Conservation (phyloP, 2,797 vertebrate species). For the Neomorphus geoffroyi region DNA sequence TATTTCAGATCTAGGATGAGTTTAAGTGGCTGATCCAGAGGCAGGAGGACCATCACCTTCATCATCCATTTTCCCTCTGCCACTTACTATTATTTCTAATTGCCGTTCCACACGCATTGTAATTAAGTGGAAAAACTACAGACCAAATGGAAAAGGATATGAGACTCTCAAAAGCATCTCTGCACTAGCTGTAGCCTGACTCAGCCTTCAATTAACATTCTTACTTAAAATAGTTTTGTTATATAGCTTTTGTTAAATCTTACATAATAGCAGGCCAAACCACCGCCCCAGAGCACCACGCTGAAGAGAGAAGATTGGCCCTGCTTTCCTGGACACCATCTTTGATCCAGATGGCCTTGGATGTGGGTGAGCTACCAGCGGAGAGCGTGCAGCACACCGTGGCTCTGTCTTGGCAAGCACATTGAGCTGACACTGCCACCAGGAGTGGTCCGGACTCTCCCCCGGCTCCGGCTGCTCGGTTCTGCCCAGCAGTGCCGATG, state of each 20-base stretch:
- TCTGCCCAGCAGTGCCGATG: accelerated
- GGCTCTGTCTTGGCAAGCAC: background rate
- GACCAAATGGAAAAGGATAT: constrained; percentile 57
- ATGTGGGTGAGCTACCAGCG: background rate
- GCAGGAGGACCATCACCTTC: background rate
- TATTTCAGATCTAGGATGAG: background rate
- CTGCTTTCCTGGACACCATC: background rate
- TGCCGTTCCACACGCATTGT: constrained; percentile 32
- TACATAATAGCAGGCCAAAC: constrained; percentile 45
- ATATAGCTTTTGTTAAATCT: constrained; percentile 54
- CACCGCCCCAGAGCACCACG: background rate
- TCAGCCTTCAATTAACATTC: constrained; percentile 69
- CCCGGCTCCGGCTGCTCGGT: accelerated
- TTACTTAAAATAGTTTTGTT: constrained; percentile 64
- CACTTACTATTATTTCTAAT: constrained; percentile 50
- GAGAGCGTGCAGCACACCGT: background rate
- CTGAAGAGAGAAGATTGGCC: background rate
- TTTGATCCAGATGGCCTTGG: constrained; percentile 13
- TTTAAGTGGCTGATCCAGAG: constrained; percentile 1
- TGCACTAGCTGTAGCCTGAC: constrained; percentile 56
- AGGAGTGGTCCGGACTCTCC: background rate
- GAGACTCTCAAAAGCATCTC: constrained; percentile 53
- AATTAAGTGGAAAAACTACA: constrained; percentile 62
- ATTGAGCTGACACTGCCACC: background rate
- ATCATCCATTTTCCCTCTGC: constrained; percentile 28